Conservation (phyloP, 1,140 invertebrate genomes). For the Pseudoatta argentina region DNA sequence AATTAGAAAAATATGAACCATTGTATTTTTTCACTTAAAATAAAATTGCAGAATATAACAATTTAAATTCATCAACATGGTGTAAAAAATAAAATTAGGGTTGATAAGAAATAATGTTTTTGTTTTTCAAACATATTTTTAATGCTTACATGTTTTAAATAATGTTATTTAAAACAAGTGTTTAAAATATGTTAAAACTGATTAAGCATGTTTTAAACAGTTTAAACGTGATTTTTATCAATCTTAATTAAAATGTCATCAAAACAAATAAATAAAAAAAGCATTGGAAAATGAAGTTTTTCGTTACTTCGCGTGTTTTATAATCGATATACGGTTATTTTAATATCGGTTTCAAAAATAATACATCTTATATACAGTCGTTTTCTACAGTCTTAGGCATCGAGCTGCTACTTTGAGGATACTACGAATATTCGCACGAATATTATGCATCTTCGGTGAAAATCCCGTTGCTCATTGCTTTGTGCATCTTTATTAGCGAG, state of each 20-base stretch:
- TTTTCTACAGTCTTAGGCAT: conserved; percentile 78
- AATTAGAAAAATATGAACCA: neutral
- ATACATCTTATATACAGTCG: conserved; percentile 75
- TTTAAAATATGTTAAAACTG: no score
- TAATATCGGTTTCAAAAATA: conserved; percentile 69
- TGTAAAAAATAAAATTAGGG: no score
- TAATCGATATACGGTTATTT: conserved; percentile 81
- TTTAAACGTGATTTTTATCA: no score
- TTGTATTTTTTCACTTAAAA: neutral
- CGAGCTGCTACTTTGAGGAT: conserved; percentile 73
- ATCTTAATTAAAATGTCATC: no score
- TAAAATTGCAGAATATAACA: neutral
- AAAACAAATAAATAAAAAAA: conserved; percentile 6
- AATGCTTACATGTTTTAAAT: no score
- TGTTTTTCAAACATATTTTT: no score
- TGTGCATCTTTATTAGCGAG: conserved; percentile 50
- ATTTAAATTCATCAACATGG: neutral
- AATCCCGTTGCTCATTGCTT: conserved; percentile 21
- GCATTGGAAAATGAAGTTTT: conserved; percentile 75
- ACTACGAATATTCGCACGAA: conserved; percentile 70
- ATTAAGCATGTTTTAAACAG: no score
- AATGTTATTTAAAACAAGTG: no score
- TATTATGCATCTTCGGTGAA: conserved; percentile 20
- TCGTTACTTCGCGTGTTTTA: conserved; percentile 82
- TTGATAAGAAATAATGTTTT: no score